phyloP scores from a whole-genome alignment of 2,113 vertebrate species.

The Atrichornis clamosus region DNA sequence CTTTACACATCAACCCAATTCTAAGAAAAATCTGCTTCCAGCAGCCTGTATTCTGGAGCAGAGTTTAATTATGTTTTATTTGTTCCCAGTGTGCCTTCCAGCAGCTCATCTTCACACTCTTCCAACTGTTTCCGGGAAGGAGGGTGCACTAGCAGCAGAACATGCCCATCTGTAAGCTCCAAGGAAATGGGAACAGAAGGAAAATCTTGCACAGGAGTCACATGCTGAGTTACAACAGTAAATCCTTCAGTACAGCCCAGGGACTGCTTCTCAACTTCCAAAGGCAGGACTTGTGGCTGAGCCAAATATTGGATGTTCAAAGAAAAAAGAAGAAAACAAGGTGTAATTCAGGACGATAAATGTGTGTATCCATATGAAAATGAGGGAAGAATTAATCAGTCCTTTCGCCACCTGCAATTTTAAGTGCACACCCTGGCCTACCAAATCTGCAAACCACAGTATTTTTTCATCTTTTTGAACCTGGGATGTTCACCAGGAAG shows the following conservation, averaged over 20 bases:
- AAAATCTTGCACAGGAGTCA: not conserved
- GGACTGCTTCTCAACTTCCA: not conserved
- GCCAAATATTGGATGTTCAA: not conserved
- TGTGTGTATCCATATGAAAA: not conserved
- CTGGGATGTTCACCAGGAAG: not conserved
- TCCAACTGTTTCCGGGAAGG: not conserved
- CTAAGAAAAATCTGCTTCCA: not conserved
- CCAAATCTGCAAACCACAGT: not conserved
- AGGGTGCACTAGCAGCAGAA: not conserved
- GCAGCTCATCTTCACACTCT: not conserved
- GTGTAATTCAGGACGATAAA: not conserved
- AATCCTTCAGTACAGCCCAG: not conserved
- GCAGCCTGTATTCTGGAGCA: not conserved
- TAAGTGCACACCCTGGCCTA: not conserved
- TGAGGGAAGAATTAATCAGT: accelerated
- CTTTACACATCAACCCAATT: not conserved
- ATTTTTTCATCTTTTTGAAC: not conserved
- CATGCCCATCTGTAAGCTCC: not conserved
- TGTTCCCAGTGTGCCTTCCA: not conserved
- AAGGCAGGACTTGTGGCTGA: not conserved
- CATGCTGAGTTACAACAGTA: not conserved
- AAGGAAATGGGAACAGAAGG: not conserved
- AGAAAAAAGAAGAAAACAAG: not conserved
- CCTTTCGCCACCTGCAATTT: not conserved
- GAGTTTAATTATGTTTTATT: not conserved